Evolutionary conservation across 2,113 vertebrate species (phyloP).

Genomic region (Melozone crissalis): DNA sequence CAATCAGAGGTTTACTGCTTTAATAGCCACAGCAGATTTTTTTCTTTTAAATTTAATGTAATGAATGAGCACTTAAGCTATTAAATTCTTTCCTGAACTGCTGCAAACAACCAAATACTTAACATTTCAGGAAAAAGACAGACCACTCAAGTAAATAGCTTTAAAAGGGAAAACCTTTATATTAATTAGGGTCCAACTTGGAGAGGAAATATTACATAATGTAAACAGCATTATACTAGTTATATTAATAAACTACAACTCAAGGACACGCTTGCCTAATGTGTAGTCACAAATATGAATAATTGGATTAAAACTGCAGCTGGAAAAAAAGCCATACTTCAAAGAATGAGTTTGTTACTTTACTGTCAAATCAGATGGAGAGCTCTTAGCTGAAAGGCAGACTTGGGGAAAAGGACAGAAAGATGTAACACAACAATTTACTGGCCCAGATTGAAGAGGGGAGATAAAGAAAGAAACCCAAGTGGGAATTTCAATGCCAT

Average conservation of each 20-base stretch:
- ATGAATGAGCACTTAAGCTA: not conserved
- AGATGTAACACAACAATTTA: not conserved
- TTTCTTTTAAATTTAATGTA: not conserved
- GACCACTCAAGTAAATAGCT: not conserved
- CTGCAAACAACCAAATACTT: not conserved
- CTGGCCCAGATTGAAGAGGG: accelerated
- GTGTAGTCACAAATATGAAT: not conserved
- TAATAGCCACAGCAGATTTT: not conserved
- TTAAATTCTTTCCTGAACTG: not conserved
- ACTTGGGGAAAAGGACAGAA: not conserved
- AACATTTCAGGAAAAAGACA: not conserved
- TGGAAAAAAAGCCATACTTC: not conserved
- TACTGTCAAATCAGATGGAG: not conserved
- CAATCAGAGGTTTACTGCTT: not conserved
- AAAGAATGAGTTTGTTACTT: not conserved
- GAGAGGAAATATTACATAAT: not conserved
- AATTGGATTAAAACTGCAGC: not conserved
- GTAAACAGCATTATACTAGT: not conserved
- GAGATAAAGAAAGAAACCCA: not conserved
- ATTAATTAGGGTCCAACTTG: not conserved
- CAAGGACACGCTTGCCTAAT: not conserved
- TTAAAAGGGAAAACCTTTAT: not conserved
- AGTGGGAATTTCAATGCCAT: not conserved
- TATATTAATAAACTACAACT: not conserved
- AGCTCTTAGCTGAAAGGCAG: not conserved